Percentiles rank a stretch among this genome's conserved stretches.
phyloP scores from a whole-genome alignment of 1,140 invertebrate species.

The Druon quercuslanigerum region DNA sequence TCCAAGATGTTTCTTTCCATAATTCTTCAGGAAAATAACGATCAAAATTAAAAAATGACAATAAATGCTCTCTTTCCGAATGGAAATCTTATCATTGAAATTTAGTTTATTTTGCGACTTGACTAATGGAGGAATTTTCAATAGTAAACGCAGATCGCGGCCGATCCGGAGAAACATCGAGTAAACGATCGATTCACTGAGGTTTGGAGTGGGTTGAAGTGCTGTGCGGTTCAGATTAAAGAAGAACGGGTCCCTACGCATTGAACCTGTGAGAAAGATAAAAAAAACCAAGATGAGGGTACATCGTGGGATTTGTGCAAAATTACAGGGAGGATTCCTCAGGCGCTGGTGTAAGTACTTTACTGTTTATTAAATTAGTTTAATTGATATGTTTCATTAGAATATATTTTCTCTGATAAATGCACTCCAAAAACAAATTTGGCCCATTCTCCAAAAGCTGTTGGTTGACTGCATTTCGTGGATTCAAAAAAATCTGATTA shows the following conservation, averaged over 20 bases:
- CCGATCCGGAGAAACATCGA: neutral
- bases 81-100: too few relatives aligned
- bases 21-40: too few relatives aligned
- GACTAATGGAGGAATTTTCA: neutral
- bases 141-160: conserved; percentile 1
- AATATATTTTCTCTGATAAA: neutral
- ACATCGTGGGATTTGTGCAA: conserved; percentile 70
- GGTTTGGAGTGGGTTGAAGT: conserved; percentile 5
- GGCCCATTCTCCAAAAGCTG: too few relatives aligned
- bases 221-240: conserved; percentile 13
- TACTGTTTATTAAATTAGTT: conserved; percentile 41
- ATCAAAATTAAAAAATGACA: too few relatives aligned
- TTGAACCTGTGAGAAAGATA: conserved; percentile 26
- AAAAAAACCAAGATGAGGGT: conserved; percentile 65
- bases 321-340: conserved; percentile 71
- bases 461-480: too few relatives aligned
- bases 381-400: conserved; percentile 2
- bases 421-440: neutral
- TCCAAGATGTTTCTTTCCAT: too few relatives aligned
- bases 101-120: too few relatives aligned
- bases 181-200: neutral
- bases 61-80: too few relatives aligned
- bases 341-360: conserved; percentile 72
- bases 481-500: too few relatives aligned
- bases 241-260: neutral